A percentile compares a stretch with the other conserved stretches of the same genome.
phyloP scores from a whole-genome alignment of 2,113 vertebrate genomes.

The Motacilla tschutschensis region DNA sequence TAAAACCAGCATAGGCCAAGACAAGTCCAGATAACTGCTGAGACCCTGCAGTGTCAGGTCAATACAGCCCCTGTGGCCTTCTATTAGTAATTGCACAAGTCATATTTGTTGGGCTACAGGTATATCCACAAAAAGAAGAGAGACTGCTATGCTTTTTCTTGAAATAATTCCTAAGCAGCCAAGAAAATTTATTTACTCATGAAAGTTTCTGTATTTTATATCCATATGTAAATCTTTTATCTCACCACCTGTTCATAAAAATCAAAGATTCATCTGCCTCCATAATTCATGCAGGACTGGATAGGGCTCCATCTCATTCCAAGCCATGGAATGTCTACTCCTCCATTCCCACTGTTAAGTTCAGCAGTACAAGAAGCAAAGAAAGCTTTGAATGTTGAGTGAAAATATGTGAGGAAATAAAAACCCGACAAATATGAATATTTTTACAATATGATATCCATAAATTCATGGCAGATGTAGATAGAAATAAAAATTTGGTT shows the following conservation, averaged over 20 bases:
- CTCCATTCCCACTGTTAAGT: neutral
- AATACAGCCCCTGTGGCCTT: neutral
- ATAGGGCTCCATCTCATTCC: neutral
- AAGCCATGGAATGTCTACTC: neutral
- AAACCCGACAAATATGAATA: neutral
- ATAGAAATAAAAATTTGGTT: neutral
- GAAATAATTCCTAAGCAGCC: neutral
- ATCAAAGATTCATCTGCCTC: neutral
- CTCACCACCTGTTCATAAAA: neutral
- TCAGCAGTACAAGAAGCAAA: neutral
- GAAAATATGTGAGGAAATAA: neutral
- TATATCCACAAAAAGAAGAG: neutral
- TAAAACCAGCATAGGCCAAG: neutral
- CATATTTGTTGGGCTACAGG: neutral
- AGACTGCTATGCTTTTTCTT: neutral
- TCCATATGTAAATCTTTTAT: neutral
- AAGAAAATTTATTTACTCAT: neutral
- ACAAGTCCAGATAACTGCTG: neutral
- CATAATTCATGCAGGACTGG: neutral
- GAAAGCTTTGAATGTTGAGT: neutral
- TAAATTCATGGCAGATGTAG: neutral
- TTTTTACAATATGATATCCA: neutral
- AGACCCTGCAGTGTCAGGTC: neutral
- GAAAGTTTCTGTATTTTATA: neutral
- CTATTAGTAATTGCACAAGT: neutral